Percentiles rank a stretch among this genome's conserved stretches.
Evolutionary conservation across 2,888 invertebrate species (phyloP).

Genomic region (Drosophila macrospina): DNA sequence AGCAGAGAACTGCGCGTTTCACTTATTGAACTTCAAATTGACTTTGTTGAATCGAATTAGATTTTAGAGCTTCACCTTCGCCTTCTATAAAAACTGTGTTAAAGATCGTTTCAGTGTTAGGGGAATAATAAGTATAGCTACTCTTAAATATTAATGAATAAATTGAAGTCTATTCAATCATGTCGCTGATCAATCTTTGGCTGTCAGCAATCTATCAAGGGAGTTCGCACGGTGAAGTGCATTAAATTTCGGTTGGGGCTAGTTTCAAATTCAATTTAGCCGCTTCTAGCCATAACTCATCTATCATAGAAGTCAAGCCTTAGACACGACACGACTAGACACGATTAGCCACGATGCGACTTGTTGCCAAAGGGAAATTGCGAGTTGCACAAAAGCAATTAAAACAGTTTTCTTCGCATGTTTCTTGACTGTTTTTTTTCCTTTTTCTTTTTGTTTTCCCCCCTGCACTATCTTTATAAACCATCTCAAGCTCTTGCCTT

Average conservation of each 20-base stretch:
- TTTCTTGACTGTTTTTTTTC: constrained; percentile 37
- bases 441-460: constrained; percentile 11
- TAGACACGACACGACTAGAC: constrained; percentile 9
- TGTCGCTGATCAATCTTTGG: constrained; percentile 4
- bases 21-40: background rate
- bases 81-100: background rate
- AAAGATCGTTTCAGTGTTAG: background rate
- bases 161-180: constrained; percentile 1
- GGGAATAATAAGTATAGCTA: background rate
- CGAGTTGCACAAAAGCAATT: constrained; percentile 68
- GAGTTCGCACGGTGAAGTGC: constrained; percentile 10
- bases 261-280: constrained; percentile 59
- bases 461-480: constrained; percentile 39
- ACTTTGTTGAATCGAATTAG: background rate
- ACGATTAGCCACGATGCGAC: constrained; percentile 8
- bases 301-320: constrained; percentile 50
- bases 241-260: constrained; percentile 11
- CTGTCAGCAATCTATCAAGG: constrained; percentile 18
- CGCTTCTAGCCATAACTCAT: constrained; percentile 60
- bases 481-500: constrained; percentile 6
- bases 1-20: too few relatives aligned
- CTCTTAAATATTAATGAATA: background rate
- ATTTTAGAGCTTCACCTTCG: background rate
- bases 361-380: constrained; percentile 27
- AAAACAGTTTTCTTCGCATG: constrained; percentile 60